Conservation (phyloP, 2,888 invertebrate genomes). For the Drosophila anomalata region DNA sequence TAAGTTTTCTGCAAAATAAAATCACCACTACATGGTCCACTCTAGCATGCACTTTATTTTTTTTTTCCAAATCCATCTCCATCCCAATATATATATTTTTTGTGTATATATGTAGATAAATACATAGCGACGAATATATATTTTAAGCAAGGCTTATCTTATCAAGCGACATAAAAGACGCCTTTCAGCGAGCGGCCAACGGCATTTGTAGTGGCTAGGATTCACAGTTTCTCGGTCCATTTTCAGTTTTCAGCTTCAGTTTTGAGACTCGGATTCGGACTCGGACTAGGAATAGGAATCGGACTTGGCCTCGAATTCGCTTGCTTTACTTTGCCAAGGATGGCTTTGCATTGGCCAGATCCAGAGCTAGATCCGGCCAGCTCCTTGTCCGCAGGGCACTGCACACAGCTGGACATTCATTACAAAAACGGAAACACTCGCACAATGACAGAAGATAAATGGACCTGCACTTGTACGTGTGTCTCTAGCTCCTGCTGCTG, state of each 20-base stretch:
- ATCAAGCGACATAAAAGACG: constrained; percentile 78
- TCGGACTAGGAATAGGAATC: constrained; percentile 32
- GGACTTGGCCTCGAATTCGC: constrained; percentile 17
- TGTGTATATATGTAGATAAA: constrained; percentile 7
- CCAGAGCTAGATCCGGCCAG: constrained; percentile 27
- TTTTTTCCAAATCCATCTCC: constrained; percentile 5
- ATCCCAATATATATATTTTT: constrained; percentile 3
- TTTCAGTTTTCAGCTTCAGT: constrained; percentile 29
- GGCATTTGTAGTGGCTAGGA: constrained; percentile 64
- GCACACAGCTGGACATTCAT: constrained; percentile 78
- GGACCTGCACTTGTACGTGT: constrained; percentile 77
- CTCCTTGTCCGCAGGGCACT: constrained; percentile 69
- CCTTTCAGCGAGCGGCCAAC: constrained; percentile 73
- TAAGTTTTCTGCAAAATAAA: background rate
- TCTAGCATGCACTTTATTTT: background rate
- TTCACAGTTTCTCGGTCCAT: constrained; percentile 23
- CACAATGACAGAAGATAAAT: constrained; percentile 77
- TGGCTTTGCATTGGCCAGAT: constrained; percentile 41
- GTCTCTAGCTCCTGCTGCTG: constrained; percentile 20
- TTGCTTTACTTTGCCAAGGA: constrained; percentile 34
- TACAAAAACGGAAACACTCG: constrained; percentile 78
- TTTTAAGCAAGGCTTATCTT: constrained; percentile 78
- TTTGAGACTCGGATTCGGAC: constrained; percentile 16
- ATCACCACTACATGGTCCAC: background rate
- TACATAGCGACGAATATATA: constrained; percentile 65